Evolutionary conservation across 2,888 invertebrate species (phyloP), one percentile per base, ranked within the genome.

Genomic region (Megastigmus dorsalis): DNA sequence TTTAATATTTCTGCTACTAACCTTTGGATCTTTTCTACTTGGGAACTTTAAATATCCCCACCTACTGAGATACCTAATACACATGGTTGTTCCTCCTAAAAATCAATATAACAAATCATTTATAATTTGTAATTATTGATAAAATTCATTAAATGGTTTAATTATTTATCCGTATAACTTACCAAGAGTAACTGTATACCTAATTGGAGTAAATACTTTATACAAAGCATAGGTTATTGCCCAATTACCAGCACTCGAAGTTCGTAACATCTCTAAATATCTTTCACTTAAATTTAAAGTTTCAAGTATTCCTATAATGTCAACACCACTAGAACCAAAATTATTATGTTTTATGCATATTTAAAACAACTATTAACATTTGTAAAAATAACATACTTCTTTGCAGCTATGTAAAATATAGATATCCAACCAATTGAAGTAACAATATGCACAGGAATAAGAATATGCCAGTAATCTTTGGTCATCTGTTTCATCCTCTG

Each of bases 391-490:
- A 26, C 52, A 13, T 59, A 97, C 97, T 95, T 95, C 88, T 93
- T 92, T 9, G 96, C 95, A 81, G 93, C 89, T 84, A 95, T 93
- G 89, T 97, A 99, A 88, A 97, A 97, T 20, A 93, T 89, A 15
- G 94, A 95, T 87, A 95, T 93, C 98, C 98, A 99, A 69, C 94
- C 90, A 36, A 92, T 89, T 1, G 98, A 99, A 9, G 97, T 97
- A 18, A 93, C 91, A 59, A 95, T 84, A 89, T 99, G 99, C 2
- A 99, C 98, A 3, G 97, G 98, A 71, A 99, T 90, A 71, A 98
- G 89, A 67, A 99, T 95, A 89, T 99, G 97, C 96, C 99, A 99
- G 89, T 99, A 98, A 85, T 97, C 95, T 86, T 94, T 95, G 85
- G 96, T 96, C 93, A 98, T 95, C 84, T 93, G 90, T 88, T 97